A percentile compares a stretch with the other conserved stretches of the same genome.
Conservation (phyloP, 2,797 vertebrate genomes). For the Lagodon rhomboides region DNA sequence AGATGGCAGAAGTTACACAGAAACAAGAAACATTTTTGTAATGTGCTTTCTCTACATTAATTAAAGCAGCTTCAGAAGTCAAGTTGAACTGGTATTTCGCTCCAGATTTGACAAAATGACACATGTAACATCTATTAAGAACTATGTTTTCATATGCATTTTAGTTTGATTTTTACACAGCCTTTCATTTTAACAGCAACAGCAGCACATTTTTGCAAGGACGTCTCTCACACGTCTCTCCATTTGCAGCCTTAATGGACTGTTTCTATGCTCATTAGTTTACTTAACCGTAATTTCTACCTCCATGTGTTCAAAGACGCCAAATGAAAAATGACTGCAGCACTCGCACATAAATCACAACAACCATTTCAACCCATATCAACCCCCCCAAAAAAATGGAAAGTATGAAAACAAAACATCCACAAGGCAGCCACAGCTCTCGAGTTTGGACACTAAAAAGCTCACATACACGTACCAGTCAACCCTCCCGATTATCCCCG, state of each 20-base stretch:
- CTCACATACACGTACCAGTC: no score
- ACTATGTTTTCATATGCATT: constrained; percentile 1
- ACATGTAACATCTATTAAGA: neutral
- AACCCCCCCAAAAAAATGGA: neutral
- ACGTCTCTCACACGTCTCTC: neutral
- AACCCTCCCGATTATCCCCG: no score
- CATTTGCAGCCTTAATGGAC: neutral
- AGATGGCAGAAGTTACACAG: neutral
- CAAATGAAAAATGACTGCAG: neutral
- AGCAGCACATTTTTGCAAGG: neutral
- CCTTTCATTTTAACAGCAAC: neutral
- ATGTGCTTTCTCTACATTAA: neutral
- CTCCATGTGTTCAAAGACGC: neutral
- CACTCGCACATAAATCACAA: neutral
- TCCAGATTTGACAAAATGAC: neutral
- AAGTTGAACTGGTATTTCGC: neutral
- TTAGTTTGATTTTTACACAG: neutral
- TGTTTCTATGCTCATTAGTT: neutral
- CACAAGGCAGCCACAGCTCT: neutral
- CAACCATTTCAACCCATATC: no score
- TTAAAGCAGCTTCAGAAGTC: constrained; percentile 3
- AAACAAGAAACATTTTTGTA: neutral
- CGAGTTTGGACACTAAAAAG: no score
- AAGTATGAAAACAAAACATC: neutral
- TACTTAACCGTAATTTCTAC: neutral